Evolutionary conservation across 2,797 vertebrate genomes (phyloP), one percentile per base, ranked within the genome.

Genomic region (Acipenser transmontanus): DNA sequence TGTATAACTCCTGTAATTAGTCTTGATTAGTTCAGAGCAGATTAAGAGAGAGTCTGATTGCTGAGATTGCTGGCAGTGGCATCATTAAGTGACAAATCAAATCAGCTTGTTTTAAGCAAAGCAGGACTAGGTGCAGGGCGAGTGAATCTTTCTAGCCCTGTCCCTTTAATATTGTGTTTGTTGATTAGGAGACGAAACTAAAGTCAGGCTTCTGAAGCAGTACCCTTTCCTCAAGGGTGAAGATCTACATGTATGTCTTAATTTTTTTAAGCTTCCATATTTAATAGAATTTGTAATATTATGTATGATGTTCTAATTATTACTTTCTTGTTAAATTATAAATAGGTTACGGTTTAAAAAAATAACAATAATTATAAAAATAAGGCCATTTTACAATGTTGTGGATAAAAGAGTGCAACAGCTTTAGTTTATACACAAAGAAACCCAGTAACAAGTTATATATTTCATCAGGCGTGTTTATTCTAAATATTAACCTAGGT

Each of bases 211-310:
- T 83, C 83, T 88, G 81, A 84, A 85, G 78, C 70, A 82, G 77
- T 82, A 81, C 85, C 84, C 82, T 80, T 66, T 69, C 78, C 78
- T 70, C 69, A 87, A 89, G 87, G 85, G 86, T 88, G 84, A 81
- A 79, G 89, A 91, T 91, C 89, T 83, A 87, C 82, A 75, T 83
- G 82, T 87, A 89, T 77, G 92, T 95, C 89, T 91, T 90, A 83
- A 83, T 86, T 95, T 96, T 96, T 89, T 89, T 89, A 91, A 92
- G 91, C 86, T 93, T 94, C 92, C 92, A 94, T 92, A 96, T 95
- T 98, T 96, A 92, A 96, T 96, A 96, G 92, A 92, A 90, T 92
- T 98, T 97, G 89, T 98, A 97, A 93, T 91, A 92, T 91, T 92
- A 93, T 92, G 92, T 93, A 89, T 93, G 89, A 93, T 92, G 91